Base-by-base conservation (phyloP, 2,113 vertebrate species). In the Cromileptes altivelis region DNA sequence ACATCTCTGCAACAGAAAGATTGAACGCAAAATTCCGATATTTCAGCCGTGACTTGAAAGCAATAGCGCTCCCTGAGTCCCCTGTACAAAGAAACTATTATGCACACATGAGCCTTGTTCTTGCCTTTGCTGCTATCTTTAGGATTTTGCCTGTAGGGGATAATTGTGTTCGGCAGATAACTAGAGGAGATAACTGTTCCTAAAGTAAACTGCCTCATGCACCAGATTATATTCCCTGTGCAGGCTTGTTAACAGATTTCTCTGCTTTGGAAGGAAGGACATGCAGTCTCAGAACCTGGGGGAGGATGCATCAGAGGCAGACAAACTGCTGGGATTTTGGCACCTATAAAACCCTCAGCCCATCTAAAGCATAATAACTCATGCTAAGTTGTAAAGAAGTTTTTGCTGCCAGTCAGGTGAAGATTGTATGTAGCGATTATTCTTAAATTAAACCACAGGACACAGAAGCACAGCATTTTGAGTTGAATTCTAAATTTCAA, bases 111-210 rank as follows among this genome's bases (percentile, higher is more conserved):
- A 76, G 47, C 69, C 72, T 49, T 49, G 4, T 37, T 81, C 74
- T 63, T 57, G 53, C n/a, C 57, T 52, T 18, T 58, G 67, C 70
- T 71, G 49, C 85, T 85, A 70, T 91, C 75, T 91, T 87, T 84
- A 78, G 79, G 56, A 60, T 18, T 63, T 30, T 81, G 80, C 67
- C 82, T 61, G 30, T 50, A 55, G 79, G 82, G 78, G 80, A 70
- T 88, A 40, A 75, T 60, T 84, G 84, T 86, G 71, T 84, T 85
- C 81, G 71, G n/a, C 21, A 78, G 81, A 88, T 89, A 52, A 75
- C 75, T 62, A 53, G 69, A 76, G 40, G 52, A 73, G 85, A 65
- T 86, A 80, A 70, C 37, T 49, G 72, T 15, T 78, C 47, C 52
- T 80, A 18, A 75, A 81, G 75, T 73, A 65, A 80, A 82, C 63